phyloP scores from a whole-genome alignment of 2,113 vertebrate genomes.

The Oryzias celebensis region DNA sequence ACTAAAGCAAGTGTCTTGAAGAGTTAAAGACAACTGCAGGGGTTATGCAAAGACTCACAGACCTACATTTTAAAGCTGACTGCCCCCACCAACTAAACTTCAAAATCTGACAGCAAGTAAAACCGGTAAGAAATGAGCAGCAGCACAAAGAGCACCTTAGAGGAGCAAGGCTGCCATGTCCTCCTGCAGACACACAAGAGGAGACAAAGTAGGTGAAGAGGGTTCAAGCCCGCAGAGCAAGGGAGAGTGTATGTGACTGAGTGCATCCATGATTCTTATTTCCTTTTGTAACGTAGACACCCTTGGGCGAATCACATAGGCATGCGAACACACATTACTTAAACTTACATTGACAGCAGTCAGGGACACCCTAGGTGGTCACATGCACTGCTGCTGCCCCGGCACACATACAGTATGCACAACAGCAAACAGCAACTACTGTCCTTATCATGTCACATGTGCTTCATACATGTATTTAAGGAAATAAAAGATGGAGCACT shows the following conservation, averaged over 20 bases:
- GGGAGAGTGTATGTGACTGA: constrained; percentile 30
- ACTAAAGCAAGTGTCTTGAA: too few relatives aligned
- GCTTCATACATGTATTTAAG: not conserved
- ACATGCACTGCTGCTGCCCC: constrained; percentile 46
- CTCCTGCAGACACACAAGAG: constrained; percentile 32
- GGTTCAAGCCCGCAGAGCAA: constrained; percentile 30
- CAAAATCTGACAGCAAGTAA: constrained; percentile 9
- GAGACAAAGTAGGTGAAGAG: constrained; percentile 12
- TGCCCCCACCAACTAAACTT: constrained; percentile 17
- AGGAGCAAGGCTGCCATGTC: constrained; percentile 41
- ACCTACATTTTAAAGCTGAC: constrained; percentile 14
- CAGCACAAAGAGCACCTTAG: constrained; percentile 49
- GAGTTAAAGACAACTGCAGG: too few relatives aligned
- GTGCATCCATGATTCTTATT: constrained; percentile 44
- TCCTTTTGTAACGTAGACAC: constrained; percentile 42
- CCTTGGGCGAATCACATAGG: constrained; percentile 23
- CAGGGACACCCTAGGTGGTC: constrained; percentile 55
- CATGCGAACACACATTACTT: constrained; percentile 20
- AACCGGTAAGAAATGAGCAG: constrained; percentile 48
- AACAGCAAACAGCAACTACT: not conserved
- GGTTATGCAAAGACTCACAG: not conserved
- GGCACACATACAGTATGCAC: constrained; percentile 7
- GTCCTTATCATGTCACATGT: constrained; percentile 8
- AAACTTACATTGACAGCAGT: constrained; percentile 59
- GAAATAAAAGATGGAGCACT: too few relatives aligned